phyloP scores from a whole-genome alignment of 2,888 invertebrate species.

The Sycophila texana region DNA sequence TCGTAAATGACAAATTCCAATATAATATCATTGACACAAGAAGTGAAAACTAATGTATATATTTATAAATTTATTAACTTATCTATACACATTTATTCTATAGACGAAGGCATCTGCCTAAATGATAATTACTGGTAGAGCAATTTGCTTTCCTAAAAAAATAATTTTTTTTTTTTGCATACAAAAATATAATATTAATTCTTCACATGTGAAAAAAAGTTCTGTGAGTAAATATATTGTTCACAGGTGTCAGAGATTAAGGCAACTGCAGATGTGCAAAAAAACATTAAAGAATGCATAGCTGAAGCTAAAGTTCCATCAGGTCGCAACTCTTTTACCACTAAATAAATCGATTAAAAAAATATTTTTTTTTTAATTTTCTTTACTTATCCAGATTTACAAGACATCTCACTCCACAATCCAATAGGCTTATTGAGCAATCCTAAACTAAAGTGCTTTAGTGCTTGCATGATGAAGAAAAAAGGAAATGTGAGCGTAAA shows the following conservation, averaged over 20 bases:
- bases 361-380: neutral
- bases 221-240: too few species aligned
- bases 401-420: neutral
- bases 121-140: too few species aligned
- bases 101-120: too few species aligned
- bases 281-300: constrained; percentile 26
- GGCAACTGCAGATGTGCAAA: neutral
- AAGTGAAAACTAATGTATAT: too few species aligned
- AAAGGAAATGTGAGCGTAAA: constrained; percentile 33
- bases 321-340: constrained; percentile 1
- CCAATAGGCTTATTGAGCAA: constrained; percentile 1
- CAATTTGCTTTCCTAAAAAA: too few species aligned
- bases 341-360: neutral
- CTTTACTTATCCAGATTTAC: constrained; percentile 10
- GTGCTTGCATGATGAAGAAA: constrained; percentile 41
- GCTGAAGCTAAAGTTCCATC: constrained; percentile 21
- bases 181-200: too few species aligned
- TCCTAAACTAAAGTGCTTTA: constrained; percentile 41
- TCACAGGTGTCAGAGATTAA: neutral
- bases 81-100: too few species aligned
- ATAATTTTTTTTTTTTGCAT: too few species aligned
- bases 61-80: too few species aligned
- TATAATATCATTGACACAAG: too few species aligned
- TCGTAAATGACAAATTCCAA: too few species aligned
- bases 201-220: too few species aligned